These are phyloP conservation scores for Arvicanthis niloticus DNA, from an alignment of 2,113 vertebrate genomes.

Conservation along the genomic window DNA sequence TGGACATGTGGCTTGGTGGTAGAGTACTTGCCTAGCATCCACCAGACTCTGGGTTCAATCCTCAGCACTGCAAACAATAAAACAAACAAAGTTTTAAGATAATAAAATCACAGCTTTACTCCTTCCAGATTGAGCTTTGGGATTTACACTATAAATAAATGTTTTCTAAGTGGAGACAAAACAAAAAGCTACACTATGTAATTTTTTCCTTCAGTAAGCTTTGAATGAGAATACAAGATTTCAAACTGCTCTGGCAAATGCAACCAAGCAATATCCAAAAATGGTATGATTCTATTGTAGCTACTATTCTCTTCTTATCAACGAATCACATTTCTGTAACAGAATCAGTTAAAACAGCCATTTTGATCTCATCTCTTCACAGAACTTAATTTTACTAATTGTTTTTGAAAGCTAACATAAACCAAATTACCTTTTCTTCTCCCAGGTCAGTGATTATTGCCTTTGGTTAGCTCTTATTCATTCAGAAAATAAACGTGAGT, in stretches of 20 bases:
- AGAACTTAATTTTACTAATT: background rate
- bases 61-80: background rate
- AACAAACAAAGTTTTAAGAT: background rate
- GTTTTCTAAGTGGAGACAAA: background rate
- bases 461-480: background rate
- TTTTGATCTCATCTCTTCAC: background rate
- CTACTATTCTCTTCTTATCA: background rate
- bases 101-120: background rate
- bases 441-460: background rate
- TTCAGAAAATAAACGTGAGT: background rate
- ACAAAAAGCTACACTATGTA: background rate
- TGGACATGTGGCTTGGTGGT: background rate
- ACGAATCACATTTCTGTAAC: background rate
- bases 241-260: background rate
- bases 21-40: background rate
- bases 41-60: background rate
- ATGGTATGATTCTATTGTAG: background rate
- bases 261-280: background rate
- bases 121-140: background rate
- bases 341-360: background rate
- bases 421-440: background rate
- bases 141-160: background rate
- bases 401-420: constrained; percentile 3
- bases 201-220: constrained; percentile 1
- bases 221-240: background rate